These are phyloP conservation scores for Diorhabda sublineata DNA, from an alignment of 1,140 invertebrate genomes.

Conservation along the genomic window DNA sequence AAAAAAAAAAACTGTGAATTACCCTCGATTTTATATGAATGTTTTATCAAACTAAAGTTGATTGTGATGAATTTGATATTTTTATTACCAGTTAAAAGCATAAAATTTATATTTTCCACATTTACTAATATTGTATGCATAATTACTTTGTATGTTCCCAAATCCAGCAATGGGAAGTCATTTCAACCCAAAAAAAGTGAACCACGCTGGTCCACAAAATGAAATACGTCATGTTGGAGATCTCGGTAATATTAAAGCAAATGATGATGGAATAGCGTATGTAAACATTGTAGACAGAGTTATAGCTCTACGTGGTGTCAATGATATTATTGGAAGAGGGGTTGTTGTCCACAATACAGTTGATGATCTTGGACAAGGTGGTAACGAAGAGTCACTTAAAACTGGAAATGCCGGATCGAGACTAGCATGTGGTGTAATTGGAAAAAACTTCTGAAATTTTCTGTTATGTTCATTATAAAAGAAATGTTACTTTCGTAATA, in stretches of 20 bases:
- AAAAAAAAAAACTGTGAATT: too few species aligned
- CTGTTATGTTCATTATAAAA: too few species aligned
- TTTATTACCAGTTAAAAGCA: too few species aligned
- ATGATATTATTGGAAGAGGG: background rate
- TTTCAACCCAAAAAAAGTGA: background rate
- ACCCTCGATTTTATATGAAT: too few species aligned
- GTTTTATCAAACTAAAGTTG: too few species aligned
- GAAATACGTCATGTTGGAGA: constrained; percentile 81
- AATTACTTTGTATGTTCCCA: too few species aligned
- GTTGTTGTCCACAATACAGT: background rate
- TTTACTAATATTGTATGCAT: too few species aligned
- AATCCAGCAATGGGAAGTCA: background rate
- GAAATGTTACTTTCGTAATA: too few species aligned
- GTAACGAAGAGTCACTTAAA: background rate
- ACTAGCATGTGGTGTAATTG: background rate
- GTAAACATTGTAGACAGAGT: constrained; percentile 68
- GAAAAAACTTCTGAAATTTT: too few species aligned
- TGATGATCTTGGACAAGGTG: background rate
- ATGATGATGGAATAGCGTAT: constrained; percentile 64
- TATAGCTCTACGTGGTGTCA: constrained; percentile 51
- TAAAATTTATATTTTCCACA: too few species aligned
- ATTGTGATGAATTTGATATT: too few species aligned
- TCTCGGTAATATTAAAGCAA: constrained; percentile 81
- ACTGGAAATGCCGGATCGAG: background rate
- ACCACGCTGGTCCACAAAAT: constrained; percentile 76